These are phyloP conservation scores for Hypomecis atomaria DNA, from an alignment of 2,888 invertebrate genomes.

Conservation along the genomic window DNA sequence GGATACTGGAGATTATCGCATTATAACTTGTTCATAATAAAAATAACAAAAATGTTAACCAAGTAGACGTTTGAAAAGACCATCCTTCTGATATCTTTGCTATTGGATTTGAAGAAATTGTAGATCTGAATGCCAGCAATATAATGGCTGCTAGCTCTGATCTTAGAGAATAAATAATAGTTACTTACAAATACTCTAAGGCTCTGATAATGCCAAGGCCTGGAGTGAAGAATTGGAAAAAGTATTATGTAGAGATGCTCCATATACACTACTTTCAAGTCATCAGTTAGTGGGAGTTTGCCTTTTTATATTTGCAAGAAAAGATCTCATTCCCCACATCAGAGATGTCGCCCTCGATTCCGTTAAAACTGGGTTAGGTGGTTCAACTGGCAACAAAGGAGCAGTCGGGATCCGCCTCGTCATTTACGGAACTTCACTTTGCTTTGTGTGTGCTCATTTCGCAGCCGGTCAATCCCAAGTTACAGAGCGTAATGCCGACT, in stretches of 20 bases:
- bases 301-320: constrained; percentile 96
- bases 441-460: constrained; percentile 99
- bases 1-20: too few species aligned
- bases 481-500: constrained; percentile 97
- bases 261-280: constrained; percentile 95
- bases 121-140: constrained; percentile 99
- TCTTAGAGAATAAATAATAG: too few species aligned
- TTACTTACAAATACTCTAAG: too few species aligned
- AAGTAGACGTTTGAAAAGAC: constrained; percentile 54
- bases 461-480: constrained; percentile 99
- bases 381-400: constrained; percentile 99
- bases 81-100: constrained; percentile 96
- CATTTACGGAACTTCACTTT: constrained; percentile 96
- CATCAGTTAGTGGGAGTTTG: constrained; percentile 99
- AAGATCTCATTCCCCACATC: constrained; percentile 94
- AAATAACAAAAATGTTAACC: too few species aligned
- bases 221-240: constrained; percentile 99
- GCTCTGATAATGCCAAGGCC: constrained; percentile 95
- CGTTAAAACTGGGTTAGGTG: constrained; percentile 99
- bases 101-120: constrained; percentile 99
- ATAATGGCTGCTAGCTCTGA: constrained; percentile 97
- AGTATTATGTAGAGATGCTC: constrained; percentile 93
- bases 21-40: too few species aligned
- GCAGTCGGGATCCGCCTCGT: constrained; percentile 97
- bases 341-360: constrained; percentile 97